A percentile compares a stretch with the other conserved stretches of the same genome.
Evolutionary conservation across 2,797 vertebrate species (phyloP).

Genomic region (Megaceryle alcyon): DNA sequence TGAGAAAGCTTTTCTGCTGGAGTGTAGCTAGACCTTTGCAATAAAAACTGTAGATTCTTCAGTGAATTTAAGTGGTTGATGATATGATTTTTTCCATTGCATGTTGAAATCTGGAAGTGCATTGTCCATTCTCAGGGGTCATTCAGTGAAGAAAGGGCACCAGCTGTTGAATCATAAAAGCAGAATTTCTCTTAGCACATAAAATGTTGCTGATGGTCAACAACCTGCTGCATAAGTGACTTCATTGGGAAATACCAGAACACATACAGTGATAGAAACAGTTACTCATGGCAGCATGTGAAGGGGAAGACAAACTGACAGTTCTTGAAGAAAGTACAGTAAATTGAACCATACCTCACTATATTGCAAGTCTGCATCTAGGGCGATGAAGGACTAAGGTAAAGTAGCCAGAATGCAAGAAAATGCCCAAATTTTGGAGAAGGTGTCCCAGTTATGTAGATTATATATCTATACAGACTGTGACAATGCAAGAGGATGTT

Average conservation of each 20-base stretch:
- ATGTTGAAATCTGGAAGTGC: background rate
- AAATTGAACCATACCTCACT: background rate
- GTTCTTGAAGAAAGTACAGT: background rate
- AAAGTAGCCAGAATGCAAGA: background rate
- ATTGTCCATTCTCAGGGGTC: background rate
- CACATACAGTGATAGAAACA: background rate
- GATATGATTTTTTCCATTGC: background rate
- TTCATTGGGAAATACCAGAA: background rate
- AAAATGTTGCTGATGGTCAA: background rate
- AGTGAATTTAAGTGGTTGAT: background rate
- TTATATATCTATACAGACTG: background rate
- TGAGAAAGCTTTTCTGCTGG: background rate
- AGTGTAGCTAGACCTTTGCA: background rate
- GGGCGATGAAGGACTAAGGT: background rate
- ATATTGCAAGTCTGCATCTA: background rate
- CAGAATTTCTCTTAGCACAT: background rate
- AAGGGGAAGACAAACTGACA: background rate
- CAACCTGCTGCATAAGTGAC: background rate
- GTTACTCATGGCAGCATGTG: fast-evolving
- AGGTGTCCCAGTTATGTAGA: background rate
- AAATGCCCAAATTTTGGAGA: background rate
- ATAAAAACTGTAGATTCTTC: background rate
- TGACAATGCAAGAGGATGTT: background rate
- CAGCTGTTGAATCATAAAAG: background rate
- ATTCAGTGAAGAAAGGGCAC: background rate